Evolutionary conservation across 2,113 vertebrate genomes (phyloP).

Genomic region (Macrotis lagotis): DNA sequence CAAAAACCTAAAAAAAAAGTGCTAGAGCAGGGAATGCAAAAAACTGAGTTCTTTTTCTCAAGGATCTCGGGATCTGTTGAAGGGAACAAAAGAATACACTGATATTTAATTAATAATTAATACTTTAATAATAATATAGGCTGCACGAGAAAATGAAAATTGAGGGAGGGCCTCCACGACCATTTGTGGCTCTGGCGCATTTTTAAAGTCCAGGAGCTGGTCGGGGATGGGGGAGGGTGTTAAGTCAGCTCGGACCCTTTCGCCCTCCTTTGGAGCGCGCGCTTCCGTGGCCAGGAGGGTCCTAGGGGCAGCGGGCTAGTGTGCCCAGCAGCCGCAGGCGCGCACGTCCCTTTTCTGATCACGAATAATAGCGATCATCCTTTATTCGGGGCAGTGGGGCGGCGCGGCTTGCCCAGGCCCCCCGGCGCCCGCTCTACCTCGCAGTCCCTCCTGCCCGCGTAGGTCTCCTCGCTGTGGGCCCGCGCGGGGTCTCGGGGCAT

Average conservation of each 20-base stretch:
- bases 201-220: neutral
- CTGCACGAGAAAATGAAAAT: neutral
- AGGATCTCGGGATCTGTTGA: neutral
- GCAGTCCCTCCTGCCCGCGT: conserved; percentile 67
- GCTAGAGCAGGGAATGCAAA: neutral
- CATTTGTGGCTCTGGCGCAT: neutral
- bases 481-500: no score
- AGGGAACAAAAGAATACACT: neutral
- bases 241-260: neutral
- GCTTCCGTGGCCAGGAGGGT: no score
- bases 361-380: no score
- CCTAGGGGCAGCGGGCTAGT: no score
- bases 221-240: neutral
- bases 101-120: neutral
- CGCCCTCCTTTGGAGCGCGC: neutral
- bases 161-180: neutral
- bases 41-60: neutral
- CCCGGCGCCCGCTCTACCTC: no score
- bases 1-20: no score
- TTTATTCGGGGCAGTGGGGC: no score
- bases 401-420: no score
- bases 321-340: no score
- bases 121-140: no score
- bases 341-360: no score
- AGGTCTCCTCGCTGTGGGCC: conserved; percentile 77